Base-by-base conservation (phyloP, 2,888 invertebrate species). In the Epistrophella euchroma region DNA sequence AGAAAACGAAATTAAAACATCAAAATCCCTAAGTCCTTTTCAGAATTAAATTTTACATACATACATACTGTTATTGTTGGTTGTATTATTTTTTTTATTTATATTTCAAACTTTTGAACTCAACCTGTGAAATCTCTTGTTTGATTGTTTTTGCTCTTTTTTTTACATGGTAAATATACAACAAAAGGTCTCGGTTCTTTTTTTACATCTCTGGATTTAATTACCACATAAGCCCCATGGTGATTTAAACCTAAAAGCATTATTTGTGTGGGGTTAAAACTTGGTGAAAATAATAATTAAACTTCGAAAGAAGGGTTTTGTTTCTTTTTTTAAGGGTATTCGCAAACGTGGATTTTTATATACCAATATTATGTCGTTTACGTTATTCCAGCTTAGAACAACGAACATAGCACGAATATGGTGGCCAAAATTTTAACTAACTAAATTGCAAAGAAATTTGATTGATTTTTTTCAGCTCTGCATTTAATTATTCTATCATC, bases 1-100 rank as follows among this genome's bases (percentile, higher is more conserved):
- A 19, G 22, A 60, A 60, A 60, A 40, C 2, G 43, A 11, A 35
- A 35, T 58, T 58, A 35, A 58, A 52, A 52, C 52, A 25, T 56
- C 35, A 56, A 56, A 56, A 35, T 56, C 32, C 40, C n/a, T 60
- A 2, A 15, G 22, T 52, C 6, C 15, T 25, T 25, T 25, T 15
- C 10, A 19, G 17, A 7, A 19, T 47, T 47, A 0, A 1, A 4
- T 43, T n/a, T n/a, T n/a, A n/a, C 28, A 4, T 5, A 28, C n/a
- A 4, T 10, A 47, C 19, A 11, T 50, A 2, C 11, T 50, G 19
- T 50, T 22, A 22, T 47, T 47, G 47, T 47, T 50, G 19, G 47
- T 19, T 50, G 11, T 5, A 19, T 7, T 19, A 17, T 19, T 4
- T 11, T 19, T 50, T 22, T 50, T 22, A 15, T 52, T 52, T 52